A percentile compares a stretch with the other conserved stretches of the same genome.
These are phyloP conservation scores for Jacana jacana DNA, from an alignment of 2,113 vertebrate species.

Conservation along the genomic window DNA sequence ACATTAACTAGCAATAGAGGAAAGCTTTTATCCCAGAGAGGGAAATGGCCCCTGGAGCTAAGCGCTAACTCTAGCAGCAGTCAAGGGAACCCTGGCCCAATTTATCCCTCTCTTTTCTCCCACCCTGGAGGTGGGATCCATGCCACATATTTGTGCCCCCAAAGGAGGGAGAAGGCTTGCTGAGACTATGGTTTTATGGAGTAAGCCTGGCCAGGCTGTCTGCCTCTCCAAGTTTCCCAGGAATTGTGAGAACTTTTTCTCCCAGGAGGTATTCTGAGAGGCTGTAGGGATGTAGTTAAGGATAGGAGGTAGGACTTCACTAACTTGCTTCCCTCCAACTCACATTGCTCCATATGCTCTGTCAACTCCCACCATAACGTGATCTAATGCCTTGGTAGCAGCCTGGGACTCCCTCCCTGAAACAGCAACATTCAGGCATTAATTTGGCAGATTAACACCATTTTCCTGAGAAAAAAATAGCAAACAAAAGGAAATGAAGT, in stretches of 20 bases:
- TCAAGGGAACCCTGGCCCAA: background rate
- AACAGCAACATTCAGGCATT: background rate
- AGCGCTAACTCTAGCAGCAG: background rate
- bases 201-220: background rate
- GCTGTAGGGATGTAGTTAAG: background rate
- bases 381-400: background rate
- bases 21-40: background rate
- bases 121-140: background rate
- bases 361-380: background rate
- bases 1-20: background rate
- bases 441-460: background rate
- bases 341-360: background rate
- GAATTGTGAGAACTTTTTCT: constrained; percentile 22
- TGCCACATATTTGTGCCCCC: constrained; percentile 39
- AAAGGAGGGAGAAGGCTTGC: background rate
- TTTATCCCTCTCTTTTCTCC: background rate
- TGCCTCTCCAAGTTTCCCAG: constrained; percentile 22
- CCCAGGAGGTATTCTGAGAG: background rate
- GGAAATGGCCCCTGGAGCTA: background rate
- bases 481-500: background rate
- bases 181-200: background rate
- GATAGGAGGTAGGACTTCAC: background rate
- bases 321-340: background rate
- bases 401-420: background rate
- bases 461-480: background rate